Evolutionary conservation across 1,140 invertebrate genomes (phyloP), one percentile per base, ranked within the genome.

Genomic region (Drosophila pectinifera): DNA sequence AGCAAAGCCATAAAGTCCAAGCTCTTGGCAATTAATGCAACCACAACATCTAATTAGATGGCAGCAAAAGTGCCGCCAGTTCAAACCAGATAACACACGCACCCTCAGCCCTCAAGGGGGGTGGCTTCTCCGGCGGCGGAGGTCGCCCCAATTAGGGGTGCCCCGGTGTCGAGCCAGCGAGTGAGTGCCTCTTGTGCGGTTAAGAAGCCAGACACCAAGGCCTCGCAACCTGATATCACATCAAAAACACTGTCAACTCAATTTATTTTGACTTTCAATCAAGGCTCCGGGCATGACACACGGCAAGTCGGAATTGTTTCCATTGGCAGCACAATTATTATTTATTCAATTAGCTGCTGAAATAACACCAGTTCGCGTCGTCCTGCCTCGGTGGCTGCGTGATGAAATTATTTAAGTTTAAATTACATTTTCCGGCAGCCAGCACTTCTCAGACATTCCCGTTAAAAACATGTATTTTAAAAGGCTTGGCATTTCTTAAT

Each of bases 1-100:
- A 79, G 61, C 56, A 75, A 85, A 79, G 78, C 83, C 88, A 90
- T 90, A 90, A 90, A 90, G 81, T 83, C 74, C 74, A 45, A 64
- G 67, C 51, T 49, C 24, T 42, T 68, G 67, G 48, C 88, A 86
- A 90, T 83, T 86, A 86, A 89, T 82, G 83, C 70, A 75, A 69
- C 75, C 83, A 65, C 83, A 88, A 68, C 51, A 72, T 78, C 84
- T 89, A 88, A 88, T 88, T 83, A 88, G 79, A 80, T 56, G 65
- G 67, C 58, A 80, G 68, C 78, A 67, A 85, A 85, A 77, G 73
- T 73, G 78, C 57, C 42, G 79, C 79, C 54, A 72, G 78, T 70
- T 73, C 26, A 58, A 36, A 39, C 8, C 64, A 82, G 82, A 86
- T 86, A 86, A 48, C 83, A 48, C 69, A 78, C 74, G 84, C 73